phyloP scores from a whole-genome alignment of 2,797 vertebrate genomes.

The Brotogeris chrysoptera region DNA sequence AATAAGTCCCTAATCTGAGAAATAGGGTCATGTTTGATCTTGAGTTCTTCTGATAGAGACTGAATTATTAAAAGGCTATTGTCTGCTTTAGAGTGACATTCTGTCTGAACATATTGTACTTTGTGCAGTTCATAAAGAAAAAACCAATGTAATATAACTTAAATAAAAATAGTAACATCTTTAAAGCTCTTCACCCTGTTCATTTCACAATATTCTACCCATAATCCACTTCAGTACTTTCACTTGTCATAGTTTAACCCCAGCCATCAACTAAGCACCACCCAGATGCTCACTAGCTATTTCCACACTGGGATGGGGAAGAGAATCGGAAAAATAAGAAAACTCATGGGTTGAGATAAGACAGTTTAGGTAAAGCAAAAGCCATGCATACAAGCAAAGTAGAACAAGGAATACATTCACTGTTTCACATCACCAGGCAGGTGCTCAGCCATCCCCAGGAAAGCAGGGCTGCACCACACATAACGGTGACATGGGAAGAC shows the following conservation, averaged over 20 bases:
- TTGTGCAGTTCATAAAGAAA: not conserved
- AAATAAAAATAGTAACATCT: slow-evolving; percentile 9
- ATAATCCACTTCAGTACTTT: not conserved
- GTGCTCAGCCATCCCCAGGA: not conserved
- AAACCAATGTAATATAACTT: slow-evolving; percentile 1
- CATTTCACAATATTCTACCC: not conserved
- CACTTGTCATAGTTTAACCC: not conserved
- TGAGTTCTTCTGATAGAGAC: slow-evolving; percentile 39
- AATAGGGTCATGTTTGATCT: slow-evolving; percentile 42
- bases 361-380: not conserved
- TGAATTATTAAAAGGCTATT: slow-evolving; percentile 58
- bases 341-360: not conserved
- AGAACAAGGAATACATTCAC: not conserved
- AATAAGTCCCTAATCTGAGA: not conserved
- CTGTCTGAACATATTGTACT: slow-evolving; percentile 56
- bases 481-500: not conserved
- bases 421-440: not conserved
- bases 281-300: not conserved
- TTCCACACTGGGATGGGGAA: not conserved
- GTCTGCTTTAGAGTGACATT: slow-evolving; percentile 56
- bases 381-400: not conserved
- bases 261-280: not conserved
- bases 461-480: not conserved
- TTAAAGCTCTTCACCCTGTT: not conserved
- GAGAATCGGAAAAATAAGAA: not conserved